Base-by-base conservation (phyloP, 30 jellyfish, hydroid and myxozoan species). In the Nemopilema nomurai region DNA sequence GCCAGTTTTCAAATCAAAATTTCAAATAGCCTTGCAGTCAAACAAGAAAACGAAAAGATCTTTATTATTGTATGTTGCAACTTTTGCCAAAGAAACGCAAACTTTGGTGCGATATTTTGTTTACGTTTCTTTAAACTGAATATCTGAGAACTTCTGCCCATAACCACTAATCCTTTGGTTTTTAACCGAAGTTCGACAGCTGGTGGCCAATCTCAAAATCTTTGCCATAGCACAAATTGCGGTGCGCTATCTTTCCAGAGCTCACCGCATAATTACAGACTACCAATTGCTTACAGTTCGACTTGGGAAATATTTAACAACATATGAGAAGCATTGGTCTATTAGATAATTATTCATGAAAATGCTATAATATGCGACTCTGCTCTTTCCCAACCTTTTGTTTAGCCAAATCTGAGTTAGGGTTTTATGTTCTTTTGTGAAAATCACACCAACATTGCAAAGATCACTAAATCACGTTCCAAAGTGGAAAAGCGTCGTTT, bases 111-210 rank as follows among this genome's bases (percentile, higher is more conserved):
- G 13, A 41, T 13, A 41, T 6, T n/a, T 41, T 41, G 57, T 41
- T 41, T 41, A 13, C 13, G 57, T 41, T 41, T 41, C 57, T 41
- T 41, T 41, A 41, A 41, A 41, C 57, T 41, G 57, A 41, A 41
- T 41, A 41, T 41, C 9, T 41, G 57, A 41, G 13, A 41, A 41
- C 57, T 41, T 13, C 13, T 6, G 57, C 57, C 57, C 57, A 41
- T 41, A 73, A 73, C 83, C 83, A 49, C 83, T 29, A 73, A 73
- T 73, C 83, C 49, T 31, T 67, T 73, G 49, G 53, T 31, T 41
- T 73, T 41, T 73, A 18, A 33, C 69, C 70, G 70, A 32, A 31
- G 83, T 50, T 22, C 53, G 33, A 33, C 83, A 73, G 83, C 83
- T 73, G 83, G 83, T 6, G 0, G 22, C 7, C 51, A 67, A 73